Base-by-base conservation (phyloP, 2,113 vertebrate species). In the Prunella fulvescens region DNA sequence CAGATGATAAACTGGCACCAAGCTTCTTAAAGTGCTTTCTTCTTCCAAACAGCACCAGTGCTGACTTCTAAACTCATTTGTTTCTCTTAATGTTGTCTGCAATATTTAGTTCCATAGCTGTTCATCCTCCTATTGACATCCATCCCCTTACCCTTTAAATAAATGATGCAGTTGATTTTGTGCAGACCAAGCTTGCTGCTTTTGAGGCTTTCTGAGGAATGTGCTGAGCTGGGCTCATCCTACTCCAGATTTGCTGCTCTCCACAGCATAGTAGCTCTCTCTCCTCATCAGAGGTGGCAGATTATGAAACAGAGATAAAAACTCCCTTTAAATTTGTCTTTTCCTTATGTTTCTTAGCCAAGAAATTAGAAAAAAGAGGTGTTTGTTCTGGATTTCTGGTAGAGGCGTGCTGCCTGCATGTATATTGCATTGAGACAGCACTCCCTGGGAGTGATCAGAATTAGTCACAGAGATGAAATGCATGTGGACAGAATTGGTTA, bases 91-190 rank as follows among this genome's bases (percentile, higher is more conserved):
- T 47, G 31, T 28, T 92, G 70, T 33, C 48, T 74, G 51, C 35
- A 74, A 29, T 67, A 64, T 86, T 92, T 84, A 51, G 17, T 71
- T 81, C 69, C 37, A 35, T 40, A 56, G 65, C 77, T 48, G 64
- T 81, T 95, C 60, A 64, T 92, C 83, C 93, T 70, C 20, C 60
- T 54, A 73, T 88, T 89, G 94, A 81, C 95, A 91, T 82, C 24
- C 69, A 86, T 84, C 40, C 69, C 81, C 76, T 54, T 35, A 71
- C 28, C 11, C 67, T 89, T 61, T 95, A 79, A 93, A 93, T 89
- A 93, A 96, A 87, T 61, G 72, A 87, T 91, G 80, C 65, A 48
- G 65, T 64, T 91, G 83, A 65, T 89, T 84, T 84, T 88, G 51
- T 86, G 67, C 76, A 83, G 80, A 83, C 56, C 54, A 60, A 64